Conservation (phyloP, 2,113 vertebrate species). For the Ageneiosus marmoratus region DNA sequence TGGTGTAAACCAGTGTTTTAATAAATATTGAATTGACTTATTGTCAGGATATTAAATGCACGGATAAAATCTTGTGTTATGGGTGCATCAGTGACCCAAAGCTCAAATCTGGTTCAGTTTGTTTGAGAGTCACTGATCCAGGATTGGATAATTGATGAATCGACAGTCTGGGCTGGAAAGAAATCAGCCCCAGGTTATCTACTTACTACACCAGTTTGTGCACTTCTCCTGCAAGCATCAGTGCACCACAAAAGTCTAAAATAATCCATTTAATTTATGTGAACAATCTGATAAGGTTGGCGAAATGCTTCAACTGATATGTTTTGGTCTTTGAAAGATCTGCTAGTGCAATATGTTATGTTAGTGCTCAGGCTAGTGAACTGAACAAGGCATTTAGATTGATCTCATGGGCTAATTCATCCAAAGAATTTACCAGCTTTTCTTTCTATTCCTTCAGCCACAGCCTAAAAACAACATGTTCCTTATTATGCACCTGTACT, state of each 20-base stretch:
- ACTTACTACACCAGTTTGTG: not conserved
- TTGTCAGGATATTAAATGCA: not conserved
- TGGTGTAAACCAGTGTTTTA: not conserved
- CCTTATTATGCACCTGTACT: not conserved
- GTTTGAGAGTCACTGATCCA: not conserved
- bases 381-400: not conserved
- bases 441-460: constrained; percentile 8
- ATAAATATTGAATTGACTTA: not conserved
- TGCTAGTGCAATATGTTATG: too few species aligned
- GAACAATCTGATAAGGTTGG: too few species aligned
- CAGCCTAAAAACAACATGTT: constrained; percentile 5
- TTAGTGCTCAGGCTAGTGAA: too few species aligned
- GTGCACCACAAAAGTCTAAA: too few species aligned
- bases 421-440: constrained; percentile 16
- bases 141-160: not conserved
- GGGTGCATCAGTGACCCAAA: not conserved
- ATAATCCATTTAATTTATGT: too few species aligned
- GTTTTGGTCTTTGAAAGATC: too few species aligned
- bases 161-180: not conserved
- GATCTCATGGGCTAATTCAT: constrained; percentile 7
- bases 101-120: not conserved
- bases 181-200: not conserved
- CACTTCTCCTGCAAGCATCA: too few species aligned
- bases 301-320: too few species aligned
- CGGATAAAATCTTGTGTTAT: not conserved